These are phyloP conservation scores for Agrypnus murinus DNA, from an alignment of 2,888 invertebrate genomes.

Conservation along the genomic window DNA sequence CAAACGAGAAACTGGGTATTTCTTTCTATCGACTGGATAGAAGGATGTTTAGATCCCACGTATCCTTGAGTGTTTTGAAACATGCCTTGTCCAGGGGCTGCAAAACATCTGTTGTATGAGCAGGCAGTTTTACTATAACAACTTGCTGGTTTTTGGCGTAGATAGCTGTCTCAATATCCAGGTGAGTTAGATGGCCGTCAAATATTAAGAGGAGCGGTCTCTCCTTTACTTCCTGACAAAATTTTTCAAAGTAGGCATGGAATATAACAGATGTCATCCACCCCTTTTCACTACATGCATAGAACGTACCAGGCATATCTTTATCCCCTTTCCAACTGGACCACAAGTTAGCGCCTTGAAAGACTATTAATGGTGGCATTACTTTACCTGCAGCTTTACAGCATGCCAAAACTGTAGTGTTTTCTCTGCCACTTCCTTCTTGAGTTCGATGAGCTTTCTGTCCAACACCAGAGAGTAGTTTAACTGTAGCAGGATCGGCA, in stretches of 20 bases:
- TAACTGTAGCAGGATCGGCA: conserved; percentile 50
- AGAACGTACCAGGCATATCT: conserved; percentile 4
- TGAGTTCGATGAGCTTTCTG: conserved; percentile 53
- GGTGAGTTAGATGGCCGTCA: no score
- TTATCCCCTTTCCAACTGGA: conserved; percentile 14
- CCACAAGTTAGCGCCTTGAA: no score
- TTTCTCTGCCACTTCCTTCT: conserved; percentile 52
- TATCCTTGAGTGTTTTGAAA: conserved; percentile 30
- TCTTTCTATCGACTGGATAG: no score
- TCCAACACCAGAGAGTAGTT: conserved; percentile 49
- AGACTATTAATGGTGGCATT: conserved; percentile 52
- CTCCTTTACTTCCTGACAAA: conserved; percentile 6
- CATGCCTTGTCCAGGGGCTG: conserved; percentile 34
- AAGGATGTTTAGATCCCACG: conserved; percentile 23
- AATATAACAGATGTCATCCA: conserved; percentile 34
- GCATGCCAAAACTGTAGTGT: conserved; percentile 54
- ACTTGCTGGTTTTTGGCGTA: not conserved
- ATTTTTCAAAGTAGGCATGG: no score
- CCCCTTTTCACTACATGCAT: conserved; percentile 24
- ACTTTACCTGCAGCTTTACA: conserved; percentile 49
- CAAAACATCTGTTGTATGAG: conserved; percentile 27
- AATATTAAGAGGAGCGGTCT: conserved; percentile 12
- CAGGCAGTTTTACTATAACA: conserved; percentile 21
- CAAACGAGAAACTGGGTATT: no score
- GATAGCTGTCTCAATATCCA: conserved; percentile 16